Evolutionary conservation across 30 jellyfish, hydroid and myxozoan species (phyloP).

Genomic region (Hydractinia symbiolongicarpus): DNA sequence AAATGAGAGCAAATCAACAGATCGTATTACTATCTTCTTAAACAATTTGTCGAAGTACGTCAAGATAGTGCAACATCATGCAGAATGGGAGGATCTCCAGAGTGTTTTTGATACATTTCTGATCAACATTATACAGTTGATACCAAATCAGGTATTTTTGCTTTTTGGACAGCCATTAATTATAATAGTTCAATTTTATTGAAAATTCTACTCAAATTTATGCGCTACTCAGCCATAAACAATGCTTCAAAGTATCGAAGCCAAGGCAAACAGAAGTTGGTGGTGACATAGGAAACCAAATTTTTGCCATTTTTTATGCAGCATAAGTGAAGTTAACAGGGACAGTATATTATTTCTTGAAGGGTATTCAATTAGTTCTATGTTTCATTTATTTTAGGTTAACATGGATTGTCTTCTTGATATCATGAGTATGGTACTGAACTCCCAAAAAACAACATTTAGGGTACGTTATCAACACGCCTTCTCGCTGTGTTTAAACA

Average conservation of each 20-base stretch:
- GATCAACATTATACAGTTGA: conserved; percentile 44
- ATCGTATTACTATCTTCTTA: conserved; percentile 3
- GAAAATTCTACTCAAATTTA: neutral
- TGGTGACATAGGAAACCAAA: neutral
- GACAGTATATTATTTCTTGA: neutral
- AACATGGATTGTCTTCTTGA: conserved; percentile 29
- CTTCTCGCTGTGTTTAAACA: too few species aligned
- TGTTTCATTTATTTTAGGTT: neutral
- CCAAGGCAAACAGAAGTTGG: neutral
- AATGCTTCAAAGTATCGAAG: neutral
- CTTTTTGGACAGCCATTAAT: neutral
- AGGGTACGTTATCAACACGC: neutral
- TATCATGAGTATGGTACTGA: conserved; percentile 20
- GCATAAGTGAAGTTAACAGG: neutral
- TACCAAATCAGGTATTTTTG: conserved; percentile 63
- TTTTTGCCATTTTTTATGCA: neutral
- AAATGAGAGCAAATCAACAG: conserved; percentile 17
- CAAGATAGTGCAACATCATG: neutral
- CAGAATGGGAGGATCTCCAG: conserved; percentile 27
- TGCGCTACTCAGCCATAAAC: neutral
- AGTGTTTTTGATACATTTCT: conserved; percentile 62
- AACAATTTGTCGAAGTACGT: conserved; percentile 10
- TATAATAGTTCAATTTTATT: neutral
- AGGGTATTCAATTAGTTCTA: neutral
- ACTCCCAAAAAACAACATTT: conserved; percentile 13